Conservation (phyloP, 2,797 vertebrate species). For the Phyllotis vaccarum region DNA sequence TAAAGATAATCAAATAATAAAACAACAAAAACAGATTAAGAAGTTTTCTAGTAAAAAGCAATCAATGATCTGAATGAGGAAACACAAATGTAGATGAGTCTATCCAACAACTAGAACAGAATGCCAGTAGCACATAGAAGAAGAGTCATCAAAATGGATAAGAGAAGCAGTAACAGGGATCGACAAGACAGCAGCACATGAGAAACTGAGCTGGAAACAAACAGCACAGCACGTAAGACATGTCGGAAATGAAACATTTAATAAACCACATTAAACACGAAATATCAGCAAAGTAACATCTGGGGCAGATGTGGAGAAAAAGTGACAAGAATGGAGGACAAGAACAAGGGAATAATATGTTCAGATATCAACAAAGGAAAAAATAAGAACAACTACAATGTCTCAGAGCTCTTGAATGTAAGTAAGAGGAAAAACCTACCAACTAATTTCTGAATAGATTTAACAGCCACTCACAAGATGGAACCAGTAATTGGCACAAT, state of each 20-base stretch:
- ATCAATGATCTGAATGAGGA: background rate
- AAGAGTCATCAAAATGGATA: background rate
- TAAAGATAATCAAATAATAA: background rate
- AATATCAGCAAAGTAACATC: background rate
- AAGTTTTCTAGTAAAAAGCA: background rate
- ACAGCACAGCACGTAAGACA: background rate
- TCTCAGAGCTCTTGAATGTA: background rate
- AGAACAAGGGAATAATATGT: background rate
- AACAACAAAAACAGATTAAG: background rate
- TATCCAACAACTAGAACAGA: background rate
- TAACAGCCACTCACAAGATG: background rate
- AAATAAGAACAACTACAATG: no score
- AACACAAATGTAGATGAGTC: background rate
- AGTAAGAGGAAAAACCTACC: background rate
- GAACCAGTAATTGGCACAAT: background rate
- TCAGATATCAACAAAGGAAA: background rate
- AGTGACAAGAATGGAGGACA: background rate
- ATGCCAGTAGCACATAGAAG: background rate
- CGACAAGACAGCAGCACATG: background rate
- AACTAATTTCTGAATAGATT: background rate
- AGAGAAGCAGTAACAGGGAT: background rate
- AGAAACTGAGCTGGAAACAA: background rate
- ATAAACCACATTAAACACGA: background rate
- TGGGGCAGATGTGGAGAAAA: background rate
- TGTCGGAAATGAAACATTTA: background rate